Evolutionary conservation across 2,113 vertebrate species (phyloP), one percentile per base, ranked within the genome.

Genomic region (Serinus canaria): DNA sequence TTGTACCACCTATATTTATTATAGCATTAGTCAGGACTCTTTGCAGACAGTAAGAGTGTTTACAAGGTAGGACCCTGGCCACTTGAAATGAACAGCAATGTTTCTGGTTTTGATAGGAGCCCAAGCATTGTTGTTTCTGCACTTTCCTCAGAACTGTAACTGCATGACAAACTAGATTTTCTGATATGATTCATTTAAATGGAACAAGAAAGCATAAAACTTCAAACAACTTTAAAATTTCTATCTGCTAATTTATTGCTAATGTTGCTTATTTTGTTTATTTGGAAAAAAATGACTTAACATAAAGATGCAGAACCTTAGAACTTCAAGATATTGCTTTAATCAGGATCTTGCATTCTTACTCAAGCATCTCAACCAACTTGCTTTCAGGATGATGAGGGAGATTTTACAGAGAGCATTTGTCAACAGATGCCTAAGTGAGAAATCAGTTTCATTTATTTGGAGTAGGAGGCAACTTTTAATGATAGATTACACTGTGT

Each of bases 391-490:
- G 39, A 56, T n/a, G 35, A 63, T 37, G 24, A 18, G 13, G 31
- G 44, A 52, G 56, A 69, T 73, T 94, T 76, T 89, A 37, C 37
- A 49, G 33, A 46, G 15, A 46, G 20, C 37, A 47, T 88, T 90
- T 92, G 46, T 46, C 35, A 69, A 30, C 30, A 83, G 30, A 28
- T 76, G 9, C 30, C 35, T 20, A 18, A 73, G 49, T 1, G 3
- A 59, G 43, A 89, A 89, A 76, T 79, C 39, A 53, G 13, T 69
- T 89, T 37, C 31, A 62, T 58, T 90, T 62, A 59, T 70, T 50
- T 83, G 66, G 63, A 63, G 33, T 41, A 83, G 82, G 30, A 83
- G 47, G 55, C 68, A 91, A 9, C 30, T 69, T 77, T 82, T 94
- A 60, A n/a, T 44, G 30, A 59, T 27, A 39, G 39, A 39, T 62